These are phyloP conservation scores for Laspeyria flexula DNA, from an alignment of 2,888 invertebrate genomes.

Conservation along the genomic window DNA sequence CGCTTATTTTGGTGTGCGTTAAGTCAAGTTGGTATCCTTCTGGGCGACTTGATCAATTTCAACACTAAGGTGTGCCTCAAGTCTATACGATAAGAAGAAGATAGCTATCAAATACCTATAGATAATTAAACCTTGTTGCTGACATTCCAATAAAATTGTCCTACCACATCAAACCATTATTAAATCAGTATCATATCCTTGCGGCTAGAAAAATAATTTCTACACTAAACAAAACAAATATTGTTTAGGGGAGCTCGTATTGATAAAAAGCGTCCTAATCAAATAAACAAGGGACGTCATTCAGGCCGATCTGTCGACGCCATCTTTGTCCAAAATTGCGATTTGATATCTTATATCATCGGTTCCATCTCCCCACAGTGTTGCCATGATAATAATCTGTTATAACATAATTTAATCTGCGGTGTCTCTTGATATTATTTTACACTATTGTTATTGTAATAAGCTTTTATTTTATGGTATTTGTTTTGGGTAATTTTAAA, in stretches of 20 bases:
- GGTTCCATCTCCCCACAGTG: conserved; percentile 44
- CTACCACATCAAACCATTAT: neutral
- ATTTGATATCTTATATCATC: conserved; percentile 75
- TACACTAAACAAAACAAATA: conserved; percentile 48
- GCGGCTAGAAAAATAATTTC: conserved; percentile 49
- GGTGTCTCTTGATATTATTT: conserved; percentile 43
- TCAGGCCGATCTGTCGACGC: conserved; percentile 64
- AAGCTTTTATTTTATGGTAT: conserved; percentile 7
- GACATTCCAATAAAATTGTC: no score
- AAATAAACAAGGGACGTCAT: conserved; percentile 70
- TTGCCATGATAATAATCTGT: conserved; percentile 54
- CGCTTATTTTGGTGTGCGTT: no score
- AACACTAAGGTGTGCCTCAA: no score
- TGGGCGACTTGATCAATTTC: no score
- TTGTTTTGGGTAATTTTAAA: no score
- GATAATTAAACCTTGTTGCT: no score
- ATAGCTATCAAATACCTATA: no score
- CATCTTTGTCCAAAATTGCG: conserved; percentile 74
- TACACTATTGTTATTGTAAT: conserved; percentile 32
- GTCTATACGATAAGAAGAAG: no score
- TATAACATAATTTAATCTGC: conserved; percentile 51
- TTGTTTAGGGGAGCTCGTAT: conserved; percentile 64
- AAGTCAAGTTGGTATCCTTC: no score
- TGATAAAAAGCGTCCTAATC: conserved; percentile 67
- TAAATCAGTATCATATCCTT: conserved; percentile 15